phyloP scores from a whole-genome alignment of 2,113 vertebrate genomes.

The Planiliza haematocheilus region DNA sequence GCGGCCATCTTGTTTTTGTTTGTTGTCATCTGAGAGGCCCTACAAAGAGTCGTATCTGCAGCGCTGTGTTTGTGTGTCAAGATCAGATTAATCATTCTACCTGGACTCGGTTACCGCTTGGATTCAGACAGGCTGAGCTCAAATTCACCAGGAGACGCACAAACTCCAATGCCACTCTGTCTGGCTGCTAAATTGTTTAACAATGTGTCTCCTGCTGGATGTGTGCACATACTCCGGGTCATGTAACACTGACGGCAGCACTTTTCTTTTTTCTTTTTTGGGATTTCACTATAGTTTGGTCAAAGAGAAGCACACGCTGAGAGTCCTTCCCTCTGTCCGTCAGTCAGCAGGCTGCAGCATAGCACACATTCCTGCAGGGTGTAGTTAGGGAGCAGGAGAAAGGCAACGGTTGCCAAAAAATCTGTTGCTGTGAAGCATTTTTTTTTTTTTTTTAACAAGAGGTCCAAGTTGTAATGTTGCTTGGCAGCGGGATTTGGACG shows the following conservation, averaged over 20 bases:
- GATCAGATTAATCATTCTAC: slow-evolving; percentile 45
- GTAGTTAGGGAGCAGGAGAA: slow-evolving; percentile 58
- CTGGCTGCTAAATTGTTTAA: slow-evolving; percentile 54
- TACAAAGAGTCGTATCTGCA: neutral
- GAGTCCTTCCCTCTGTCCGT: slow-evolving; percentile 22
- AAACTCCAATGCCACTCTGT: slow-evolving; percentile 7
- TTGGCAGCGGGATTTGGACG: slow-evolving; percentile 62
- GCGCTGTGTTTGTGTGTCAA: neutral
- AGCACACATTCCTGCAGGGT: slow-evolving; percentile 71
- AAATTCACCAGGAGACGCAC: neutral
- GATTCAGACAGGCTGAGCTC: slow-evolving; percentile 22
- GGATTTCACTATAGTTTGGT: slow-evolving; percentile 11
- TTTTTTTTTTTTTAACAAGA: slow-evolving; percentile 41
- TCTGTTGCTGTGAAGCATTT: slow-evolving; percentile 39
- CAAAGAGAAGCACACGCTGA: slow-evolving; percentile 3
- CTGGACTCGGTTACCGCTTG: slow-evolving; percentile 23
- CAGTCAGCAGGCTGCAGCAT: slow-evolving; percentile 71
- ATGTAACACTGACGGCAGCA: neutral
- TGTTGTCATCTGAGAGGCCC: slow-evolving; percentile 36
- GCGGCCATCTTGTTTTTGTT: slow-evolving; percentile 26
- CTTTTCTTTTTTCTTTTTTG: neutral
- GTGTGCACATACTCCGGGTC: neutral
- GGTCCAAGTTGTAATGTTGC: slow-evolving; percentile 62
- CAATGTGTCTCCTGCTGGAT: neutral
- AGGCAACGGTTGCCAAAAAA: slow-evolving; percentile 56